Base-by-base conservation (phyloP, 2,888 invertebrate species). In the Dryococelus australis region DNA sequence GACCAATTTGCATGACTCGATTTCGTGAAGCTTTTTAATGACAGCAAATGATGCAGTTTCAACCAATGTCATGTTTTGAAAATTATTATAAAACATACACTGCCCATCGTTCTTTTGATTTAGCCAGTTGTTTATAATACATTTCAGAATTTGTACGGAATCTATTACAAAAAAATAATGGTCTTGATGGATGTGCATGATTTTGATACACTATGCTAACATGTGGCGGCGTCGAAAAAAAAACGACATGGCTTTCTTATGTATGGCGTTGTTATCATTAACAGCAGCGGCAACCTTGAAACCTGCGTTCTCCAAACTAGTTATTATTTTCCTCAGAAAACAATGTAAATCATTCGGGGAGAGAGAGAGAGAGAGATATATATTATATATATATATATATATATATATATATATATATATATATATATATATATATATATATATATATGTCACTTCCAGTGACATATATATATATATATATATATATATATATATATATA, bases 81-180 rank as follows among this genome's bases (percentile, higher is more conserved):
- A 84, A 84, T 27, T 26, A 16, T 16, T 43, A 27, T 84, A 47
- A 84, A 3, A n/a, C n/a, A 84, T 47, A 27, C 47, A 27, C 13
- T 2, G 27, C 24, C 47, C n/a, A n/a, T 84, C 47, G 43, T 24
- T 84, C 5, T 16, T 84, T 43, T 27, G 27, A 27, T 84, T 84
- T 84, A 84, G n/a, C 84, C 84, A 84, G 20, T 84, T 47, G 4
- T 84, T 47, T 47, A 3, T 84, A 6, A 84, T 84, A 12, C 84
- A 24, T 4, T 84, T 84, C 16, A 84, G 43, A 47, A n/a, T 84
- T 0, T 47, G 47, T 47, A 84, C 84, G 13, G n/a, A 26, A 24
- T 84, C 43, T 24, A 43, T 47, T 3, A 8, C 5, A n/a, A 43
- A 84, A 24, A 47, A 84, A 43, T 43, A 47, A 84, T 84, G 47